These are phyloP conservation scores for Tipula unca DNA, from an alignment of 2,888 invertebrate genomes.

Conservation along the genomic window DNA sequence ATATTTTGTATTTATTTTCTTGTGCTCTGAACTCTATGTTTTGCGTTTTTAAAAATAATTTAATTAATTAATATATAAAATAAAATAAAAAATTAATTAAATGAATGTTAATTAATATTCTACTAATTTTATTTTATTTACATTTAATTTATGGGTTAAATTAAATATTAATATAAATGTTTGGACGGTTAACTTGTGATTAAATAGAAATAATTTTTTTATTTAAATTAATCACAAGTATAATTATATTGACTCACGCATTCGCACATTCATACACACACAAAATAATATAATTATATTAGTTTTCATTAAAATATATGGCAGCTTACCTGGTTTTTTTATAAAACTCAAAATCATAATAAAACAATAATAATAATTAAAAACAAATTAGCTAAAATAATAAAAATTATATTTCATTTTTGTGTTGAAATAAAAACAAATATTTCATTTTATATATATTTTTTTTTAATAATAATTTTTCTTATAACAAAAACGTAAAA, in stretches of 20 bases:
- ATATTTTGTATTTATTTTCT: background rate
- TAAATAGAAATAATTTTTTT: background rate
- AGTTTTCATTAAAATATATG: background rate
- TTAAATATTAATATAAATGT: background rate
- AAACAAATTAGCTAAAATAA: background rate
- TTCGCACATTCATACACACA: background rate
- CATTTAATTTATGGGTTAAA: background rate
- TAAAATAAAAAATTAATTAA: background rate
- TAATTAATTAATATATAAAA: background rate
- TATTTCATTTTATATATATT: background rate
- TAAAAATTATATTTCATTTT: background rate
- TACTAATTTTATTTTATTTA: background rate
- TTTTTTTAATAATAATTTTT: background rate
- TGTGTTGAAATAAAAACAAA: background rate
- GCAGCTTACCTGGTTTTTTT: background rate
- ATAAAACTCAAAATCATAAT: background rate
- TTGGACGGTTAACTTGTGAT: background rate
- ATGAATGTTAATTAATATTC: background rate
- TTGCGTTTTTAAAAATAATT: conserved; percentile 1
- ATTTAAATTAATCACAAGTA: background rate
- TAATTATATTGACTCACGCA: background rate
- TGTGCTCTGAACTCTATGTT: background rate
- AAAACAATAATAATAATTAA: background rate
- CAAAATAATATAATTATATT: background rate
- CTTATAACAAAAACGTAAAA: background rate